Evolutionary conservation across 2,113 vertebrate genomes (phyloP), one percentile per base, ranked within the genome.

Genomic region (Gnathonemus longibarbis): DNA sequence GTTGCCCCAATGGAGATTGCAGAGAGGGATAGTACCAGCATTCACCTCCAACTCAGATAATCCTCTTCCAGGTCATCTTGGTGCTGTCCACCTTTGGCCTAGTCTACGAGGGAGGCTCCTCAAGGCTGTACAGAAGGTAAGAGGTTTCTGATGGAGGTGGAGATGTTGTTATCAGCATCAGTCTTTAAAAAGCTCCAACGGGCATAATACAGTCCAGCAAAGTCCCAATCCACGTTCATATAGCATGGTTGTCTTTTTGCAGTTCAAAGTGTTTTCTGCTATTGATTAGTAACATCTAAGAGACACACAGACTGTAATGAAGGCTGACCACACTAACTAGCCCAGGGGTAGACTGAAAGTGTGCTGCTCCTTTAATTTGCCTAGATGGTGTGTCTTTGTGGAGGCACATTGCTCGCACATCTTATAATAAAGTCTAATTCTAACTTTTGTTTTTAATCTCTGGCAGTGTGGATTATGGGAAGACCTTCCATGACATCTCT

Each of bases 401-500:
- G 35, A 11, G 80, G 6, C 13, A 15, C 27, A 35, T 35, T 9
- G 4, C 66, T 74, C 11, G 3, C 3, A 74, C 27, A 31, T 77
- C 70, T 4, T 77, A 48, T 21, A 48, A 42, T 27, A 24, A 84
- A 49, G 21, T 87, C n/a, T 87, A 27, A 27, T 50, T 3, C 48
- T 19, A 49, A 87, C 13, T 87, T 62, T 62, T 62, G 8, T 27
- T 66, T 66, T 88, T 66, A 19, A 53, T 88, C 4, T 24, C 89
- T 92, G 35, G 35, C 92, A 97, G 96, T 77, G 94, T 94, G 70
- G 95, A 97, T 92, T 97, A 95, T 62, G 96, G 95, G n/a, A 96
- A 96, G 91, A 96, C 95, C 77, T 97, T 97, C 90, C 93, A 92
- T 66, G 96, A 97, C 89, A 95, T 96, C 89, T 96, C 96, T n/a